A percentile compares a stretch with the other conserved stretches of the same genome.
Evolutionary conservation across 2,113 vertebrate species (phyloP).

Genomic region (Archilochus colubris): DNA sequence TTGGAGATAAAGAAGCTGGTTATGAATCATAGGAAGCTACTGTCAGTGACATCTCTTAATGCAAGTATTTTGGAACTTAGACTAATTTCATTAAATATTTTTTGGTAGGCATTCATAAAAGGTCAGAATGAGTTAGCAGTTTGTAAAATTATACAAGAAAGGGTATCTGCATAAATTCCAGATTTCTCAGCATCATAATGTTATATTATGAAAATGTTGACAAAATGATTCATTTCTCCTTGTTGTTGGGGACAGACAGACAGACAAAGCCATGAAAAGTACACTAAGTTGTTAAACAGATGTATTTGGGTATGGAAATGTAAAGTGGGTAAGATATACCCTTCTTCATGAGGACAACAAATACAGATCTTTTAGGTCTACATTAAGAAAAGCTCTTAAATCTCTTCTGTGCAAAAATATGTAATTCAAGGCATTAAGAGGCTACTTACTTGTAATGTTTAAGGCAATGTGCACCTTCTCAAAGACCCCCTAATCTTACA

Average conservation of each 20-base stretch:
- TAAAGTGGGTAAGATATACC: background rate
- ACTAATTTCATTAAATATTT: background rate
- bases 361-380: background rate
- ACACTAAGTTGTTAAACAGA: background rate
- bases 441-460: background rate
- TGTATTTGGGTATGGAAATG: background rate
- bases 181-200: background rate
- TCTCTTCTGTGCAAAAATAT: background rate
- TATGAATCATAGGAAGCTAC: background rate
- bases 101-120: background rate
- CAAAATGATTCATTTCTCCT: background rate
- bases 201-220: background rate
- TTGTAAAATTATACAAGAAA: background rate
- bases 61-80: conserved; percentile 15
- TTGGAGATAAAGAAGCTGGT: background rate
- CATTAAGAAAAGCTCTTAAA: background rate
- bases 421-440: background rate
- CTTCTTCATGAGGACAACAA: background rate
- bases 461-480: background rate
- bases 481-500: background rate
- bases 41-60: background rate
- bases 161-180: background rate
- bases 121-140: background rate
- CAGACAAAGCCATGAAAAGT: background rate
- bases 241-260: background rate